Evolutionary conservation across 2,113 vertebrate species (phyloP).

Genomic region (Tachuris rubrigastra): DNA sequence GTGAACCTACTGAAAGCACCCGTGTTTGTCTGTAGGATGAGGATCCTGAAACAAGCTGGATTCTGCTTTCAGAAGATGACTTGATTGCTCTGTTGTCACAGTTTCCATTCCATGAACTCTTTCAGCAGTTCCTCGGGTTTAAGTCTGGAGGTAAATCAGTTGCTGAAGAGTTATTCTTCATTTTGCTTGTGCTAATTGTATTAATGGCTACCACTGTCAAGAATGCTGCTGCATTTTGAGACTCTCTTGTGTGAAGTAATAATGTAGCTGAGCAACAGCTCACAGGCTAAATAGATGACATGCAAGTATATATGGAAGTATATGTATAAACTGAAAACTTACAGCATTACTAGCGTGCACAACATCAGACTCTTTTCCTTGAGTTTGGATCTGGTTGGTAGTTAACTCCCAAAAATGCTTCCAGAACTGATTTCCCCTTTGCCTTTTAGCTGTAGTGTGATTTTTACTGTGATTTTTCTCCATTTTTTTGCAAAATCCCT

Average conservation of each 20-base stretch:
- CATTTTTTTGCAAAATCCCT: background rate
- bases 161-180: background rate
- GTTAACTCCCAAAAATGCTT: background rate
- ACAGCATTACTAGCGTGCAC: background rate
- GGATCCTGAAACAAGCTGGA: conserved; percentile 93
- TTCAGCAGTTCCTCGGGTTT: conserved; percentile 91
- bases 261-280: background rate
- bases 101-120: conserved; percentile 95
- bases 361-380: background rate
- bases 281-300: background rate
- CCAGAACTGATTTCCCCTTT: background rate
- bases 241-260: background rate
- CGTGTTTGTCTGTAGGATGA: conserved; percentile 81
- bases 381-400: background rate
- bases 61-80: conserved; percentile 92
- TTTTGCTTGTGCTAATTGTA: background rate
- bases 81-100: conserved; percentile 89
- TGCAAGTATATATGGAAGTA: background rate
- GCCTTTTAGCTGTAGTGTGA: background rate
- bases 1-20: background rate
- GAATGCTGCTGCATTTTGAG: background rate
- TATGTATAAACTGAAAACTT: background rate
- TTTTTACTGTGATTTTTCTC: background rate
- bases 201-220: background rate
- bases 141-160: conserved; percentile 80